Base-by-base conservation (phyloP, 2,797 vertebrate genomes). In the Streptopelia turtur region DNA sequence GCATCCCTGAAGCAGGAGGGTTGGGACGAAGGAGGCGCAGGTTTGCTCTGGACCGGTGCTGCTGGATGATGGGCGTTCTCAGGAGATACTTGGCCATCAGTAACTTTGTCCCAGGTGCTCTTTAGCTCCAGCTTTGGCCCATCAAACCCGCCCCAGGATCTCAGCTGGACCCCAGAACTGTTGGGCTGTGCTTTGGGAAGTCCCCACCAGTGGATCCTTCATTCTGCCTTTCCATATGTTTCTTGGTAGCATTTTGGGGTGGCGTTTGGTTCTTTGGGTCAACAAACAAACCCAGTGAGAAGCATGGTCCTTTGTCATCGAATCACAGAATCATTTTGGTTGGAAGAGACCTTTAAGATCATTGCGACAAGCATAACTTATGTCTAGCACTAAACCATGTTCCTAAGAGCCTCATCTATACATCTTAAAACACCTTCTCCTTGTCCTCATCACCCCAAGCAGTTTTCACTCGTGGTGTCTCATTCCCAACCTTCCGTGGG, bases 401-500 rank as follows among this genome's bases (percentile, higher is more conserved):
- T 43, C 41, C 41, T 43, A 9, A 43, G 41, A 43, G 16, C 41
- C 16, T 43, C 41, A 17, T 43, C 41, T 43, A 43, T 43, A 43
- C 41, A 16, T 43, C 41, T 43, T 43, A 17, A 43, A 43, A 17
- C 41, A 43, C 16, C 41, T 43, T 43, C 17, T 43, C 41, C 41
- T n/a, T 10, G 14, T 35, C 43, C 20, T 18, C 27, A 11, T 30
- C 33, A 8, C 43, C 45, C 1, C 1, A 5, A 47, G 43, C 23
- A 13, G 23, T 41, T 59, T 20, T 22, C 30, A 9, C 23, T 31
- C 4, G 0, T 1, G 1, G 28, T 22, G 3, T 4, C 60, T 86
- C 1, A 0, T 49, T 74, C 23, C 33, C 37, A 41, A 30, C 56
- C 20, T 37, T 83, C 0, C 0, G 61, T 33, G 43, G 47, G 69